phyloP scores from a whole-genome alignment of 2,888 invertebrate genomes.

The Lasioglossum malachurum region DNA sequence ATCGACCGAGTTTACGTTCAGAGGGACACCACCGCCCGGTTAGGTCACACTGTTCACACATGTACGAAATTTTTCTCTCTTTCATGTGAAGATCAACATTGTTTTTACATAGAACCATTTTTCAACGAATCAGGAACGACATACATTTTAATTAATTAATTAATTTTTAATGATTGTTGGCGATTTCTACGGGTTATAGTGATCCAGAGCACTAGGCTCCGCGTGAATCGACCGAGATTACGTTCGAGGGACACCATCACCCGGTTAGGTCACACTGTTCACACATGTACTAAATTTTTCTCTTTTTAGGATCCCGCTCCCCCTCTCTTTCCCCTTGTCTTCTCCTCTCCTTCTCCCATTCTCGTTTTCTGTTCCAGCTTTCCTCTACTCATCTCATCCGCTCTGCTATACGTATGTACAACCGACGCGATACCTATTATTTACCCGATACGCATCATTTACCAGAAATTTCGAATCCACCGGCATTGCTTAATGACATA shows the following conservation, averaged over 20 bases:
- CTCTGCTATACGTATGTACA: slow-evolving; percentile 33
- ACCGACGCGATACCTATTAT: slow-evolving; percentile 75
- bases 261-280: slow-evolving; percentile 79
- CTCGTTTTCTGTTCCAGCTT: slow-evolving; percentile 23
- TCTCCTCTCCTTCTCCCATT: slow-evolving; percentile 45
- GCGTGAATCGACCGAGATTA: slow-evolving; percentile 44
- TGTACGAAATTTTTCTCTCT: slow-evolving; percentile 77
- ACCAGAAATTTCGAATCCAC: slow-evolving; percentile 57
- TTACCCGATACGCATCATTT: slow-evolving; percentile 76
- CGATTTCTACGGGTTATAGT: not conserved
- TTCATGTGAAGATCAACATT: slow-evolving; percentile 15
- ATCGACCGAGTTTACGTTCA: slow-evolving; percentile 48
- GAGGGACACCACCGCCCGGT: slow-evolving; percentile 66
- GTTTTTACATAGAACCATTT: too few species aligned
- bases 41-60: slow-evolving; percentile 82
- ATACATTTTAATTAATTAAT: not conserved
- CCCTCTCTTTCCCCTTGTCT: slow-evolving; percentile 48
- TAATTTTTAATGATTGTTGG: not conserved
- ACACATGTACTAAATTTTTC: slow-evolving; percentile 80
- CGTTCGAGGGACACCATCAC: slow-evolving; percentile 63
- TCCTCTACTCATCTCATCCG: slow-evolving; percentile 18
- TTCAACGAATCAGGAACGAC: not conserved
- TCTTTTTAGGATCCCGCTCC: slow-evolving; percentile 59
- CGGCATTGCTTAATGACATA: slow-evolving; percentile 75
- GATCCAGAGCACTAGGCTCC: slow-evolving; percentile 37